Evolutionary conservation across 1,140 invertebrate genomes (phyloP).

Genomic region (Chrysomallon squamiferum): DNA sequence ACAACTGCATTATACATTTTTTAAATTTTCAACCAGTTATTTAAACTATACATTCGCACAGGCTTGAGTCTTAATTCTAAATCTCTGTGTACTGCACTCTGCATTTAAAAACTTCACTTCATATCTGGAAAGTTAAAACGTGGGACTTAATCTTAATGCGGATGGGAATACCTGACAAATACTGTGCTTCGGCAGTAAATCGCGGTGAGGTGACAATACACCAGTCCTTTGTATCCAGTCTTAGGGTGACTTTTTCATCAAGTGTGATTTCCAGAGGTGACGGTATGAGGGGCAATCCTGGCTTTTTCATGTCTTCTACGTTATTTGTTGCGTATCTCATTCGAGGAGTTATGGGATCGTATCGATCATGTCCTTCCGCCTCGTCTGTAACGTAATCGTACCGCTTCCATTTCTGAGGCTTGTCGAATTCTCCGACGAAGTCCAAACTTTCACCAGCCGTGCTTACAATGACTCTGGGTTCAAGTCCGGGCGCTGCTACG

Average conservation of each 20-base stretch:
- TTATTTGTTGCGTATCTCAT: conserved; percentile 21
- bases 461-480: conserved; percentile 12
- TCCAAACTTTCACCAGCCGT: conserved; percentile 25
- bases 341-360: conserved; percentile 31
- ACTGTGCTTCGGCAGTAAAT: conserved; percentile 20
- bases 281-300: conserved; percentile 26
- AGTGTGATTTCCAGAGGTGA: conserved; percentile 24
- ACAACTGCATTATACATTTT: too few species aligned
- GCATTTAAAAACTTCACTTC: too few species aligned
- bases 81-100: too few species aligned
- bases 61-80: too few species aligned
- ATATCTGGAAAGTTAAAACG: too few species aligned
- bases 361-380: conserved; percentile 28
- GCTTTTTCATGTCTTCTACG: conserved; percentile 17
- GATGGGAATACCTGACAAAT: conserved; percentile 33
- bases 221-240: conserved; percentile 23
- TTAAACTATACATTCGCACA: too few species aligned
- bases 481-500: conserved; percentile 20
- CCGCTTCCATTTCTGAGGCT: conserved; percentile 35
- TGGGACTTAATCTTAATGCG: too few species aligned
- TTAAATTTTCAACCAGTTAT: too few species aligned
- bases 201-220: conserved; percentile 9
- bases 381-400: conserved; percentile 24
- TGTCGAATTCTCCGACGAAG: conserved; percentile 37
- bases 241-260: conserved; percentile 6